These are phyloP conservation scores for Clarias macrocephalus DNA, from an alignment of 2,113 vertebrate genomes.

Conservation along the genomic window DNA sequence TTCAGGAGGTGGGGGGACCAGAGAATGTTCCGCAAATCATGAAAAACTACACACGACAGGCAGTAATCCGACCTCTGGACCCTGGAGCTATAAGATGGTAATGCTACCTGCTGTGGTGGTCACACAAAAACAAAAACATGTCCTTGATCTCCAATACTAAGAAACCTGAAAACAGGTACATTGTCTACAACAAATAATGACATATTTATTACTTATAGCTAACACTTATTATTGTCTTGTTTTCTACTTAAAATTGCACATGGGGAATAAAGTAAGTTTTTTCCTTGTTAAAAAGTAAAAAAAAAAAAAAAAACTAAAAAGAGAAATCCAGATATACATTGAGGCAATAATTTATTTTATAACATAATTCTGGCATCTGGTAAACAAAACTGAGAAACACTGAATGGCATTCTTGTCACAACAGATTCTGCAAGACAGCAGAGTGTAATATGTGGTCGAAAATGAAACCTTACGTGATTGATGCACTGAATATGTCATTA, in stretches of 20 bases:
- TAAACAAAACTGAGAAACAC: slow-evolving; percentile 51
- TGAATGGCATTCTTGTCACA: slow-evolving; percentile 48
- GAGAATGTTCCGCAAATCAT: too few relatives aligned
- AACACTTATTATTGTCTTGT: background rate
- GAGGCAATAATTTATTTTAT: slow-evolving; percentile 57
- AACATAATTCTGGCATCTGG: slow-evolving; percentile 51
- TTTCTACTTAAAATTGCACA: background rate
- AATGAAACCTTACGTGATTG: slow-evolving; percentile 63
- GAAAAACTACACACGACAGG: background rate
- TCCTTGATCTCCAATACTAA: background rate
- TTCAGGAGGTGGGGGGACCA: background rate
- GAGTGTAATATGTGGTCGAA: slow-evolving; percentile 60
- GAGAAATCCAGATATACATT: slow-evolving; percentile 32
- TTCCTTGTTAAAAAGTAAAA: background rate
- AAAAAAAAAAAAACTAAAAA: background rate
- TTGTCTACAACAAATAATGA: background rate
- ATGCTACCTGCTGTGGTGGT: background rate
- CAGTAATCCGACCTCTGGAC: background rate
- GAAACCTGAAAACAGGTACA: background rate
- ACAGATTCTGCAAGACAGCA: slow-evolving; percentile 49
- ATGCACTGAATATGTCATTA: slow-evolving; percentile 65
- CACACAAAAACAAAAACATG: background rate
- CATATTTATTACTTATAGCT: background rate
- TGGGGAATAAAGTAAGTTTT: background rate
- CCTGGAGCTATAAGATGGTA: background rate